phyloP scores from a whole-genome alignment of 2,797 vertebrate species.

The Crypturellus tataupa region DNA sequence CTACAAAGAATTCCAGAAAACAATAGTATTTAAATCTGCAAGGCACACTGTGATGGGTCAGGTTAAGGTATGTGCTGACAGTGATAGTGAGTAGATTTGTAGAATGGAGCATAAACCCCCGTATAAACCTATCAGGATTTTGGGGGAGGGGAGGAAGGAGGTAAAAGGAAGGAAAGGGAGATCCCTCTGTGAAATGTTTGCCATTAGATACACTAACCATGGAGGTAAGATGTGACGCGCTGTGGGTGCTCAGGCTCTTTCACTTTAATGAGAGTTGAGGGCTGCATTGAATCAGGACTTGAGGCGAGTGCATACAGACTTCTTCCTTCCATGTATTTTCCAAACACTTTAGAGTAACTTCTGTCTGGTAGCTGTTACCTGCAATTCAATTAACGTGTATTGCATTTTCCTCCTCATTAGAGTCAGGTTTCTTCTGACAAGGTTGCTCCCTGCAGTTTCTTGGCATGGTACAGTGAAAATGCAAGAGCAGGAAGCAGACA shows the following conservation, averaged over 20 bases:
- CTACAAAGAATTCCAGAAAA: not conserved
- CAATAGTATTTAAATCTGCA: not conserved
- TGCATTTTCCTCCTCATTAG: not conserved
- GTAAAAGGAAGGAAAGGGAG: not conserved
- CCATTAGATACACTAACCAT: accelerated
- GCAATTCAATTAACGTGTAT: not conserved
- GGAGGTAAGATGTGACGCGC: not conserved
- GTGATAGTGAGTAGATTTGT: not conserved
- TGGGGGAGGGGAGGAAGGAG: accelerated
- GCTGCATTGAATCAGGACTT: not conserved
- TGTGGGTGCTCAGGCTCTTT: accelerated
- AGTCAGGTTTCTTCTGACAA: not conserved
- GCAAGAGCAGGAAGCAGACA: not conserved
- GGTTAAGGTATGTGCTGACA: not conserved
- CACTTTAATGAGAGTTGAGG: not conserved
- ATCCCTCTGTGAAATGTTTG: not conserved
- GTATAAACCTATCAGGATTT: accelerated
- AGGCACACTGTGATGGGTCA: not conserved
- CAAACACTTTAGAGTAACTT: not conserved
- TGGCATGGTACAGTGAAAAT: not conserved
- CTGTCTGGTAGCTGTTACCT: not conserved
- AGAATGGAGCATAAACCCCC: not conserved
- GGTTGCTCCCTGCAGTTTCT: not conserved
- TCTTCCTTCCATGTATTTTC: not conserved
- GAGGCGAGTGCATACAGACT: not conserved